These are phyloP conservation scores for Actinia tenebrosa DNA, from an alignment of 64 coral and sea anemone species.

Conservation along the genomic window DNA sequence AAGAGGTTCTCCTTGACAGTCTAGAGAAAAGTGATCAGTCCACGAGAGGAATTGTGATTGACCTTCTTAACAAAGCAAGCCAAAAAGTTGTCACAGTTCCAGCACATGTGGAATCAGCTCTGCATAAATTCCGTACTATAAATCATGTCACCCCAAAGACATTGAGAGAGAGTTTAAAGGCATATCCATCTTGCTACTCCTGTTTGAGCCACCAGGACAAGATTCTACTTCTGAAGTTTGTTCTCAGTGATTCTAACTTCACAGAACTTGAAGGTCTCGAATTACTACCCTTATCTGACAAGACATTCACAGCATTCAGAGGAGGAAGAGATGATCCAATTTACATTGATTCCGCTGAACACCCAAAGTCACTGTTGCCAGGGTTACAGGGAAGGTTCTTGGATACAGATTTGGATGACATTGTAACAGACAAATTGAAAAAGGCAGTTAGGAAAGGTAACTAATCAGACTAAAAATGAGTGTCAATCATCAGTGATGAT, in stretches of 20 bases:
- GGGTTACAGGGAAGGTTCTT: constrained; percentile 6
- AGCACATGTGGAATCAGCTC: constrained; percentile 34
- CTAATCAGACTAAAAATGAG: neutral
- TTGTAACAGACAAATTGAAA: neutral
- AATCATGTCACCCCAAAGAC: constrained; percentile 20
- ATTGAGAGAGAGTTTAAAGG: constrained; percentile 26
- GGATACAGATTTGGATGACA: constrained; percentile 3
- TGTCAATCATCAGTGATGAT: too few relatives aligned
- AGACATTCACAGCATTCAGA: neutral
- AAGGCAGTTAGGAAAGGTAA: neutral
- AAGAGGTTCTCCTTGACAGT: constrained; percentile 51
- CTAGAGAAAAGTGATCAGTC: neutral
- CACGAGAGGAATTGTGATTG: constrained; percentile 11
- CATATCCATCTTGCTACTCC: neutral
- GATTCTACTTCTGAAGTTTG: constrained; percentile 55
- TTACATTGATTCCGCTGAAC: constrained; percentile 22
- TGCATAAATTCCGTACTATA: neutral
- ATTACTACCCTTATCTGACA: too few relatives aligned
- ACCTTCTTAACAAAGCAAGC: constrained; percentile 22
- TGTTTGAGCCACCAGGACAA: constrained; percentile 12
- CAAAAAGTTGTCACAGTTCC: constrained; percentile 58
- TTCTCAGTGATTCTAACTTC: constrained; percentile 44
- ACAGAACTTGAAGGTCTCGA: neutral
- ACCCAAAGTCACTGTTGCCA: constrained; percentile 31
- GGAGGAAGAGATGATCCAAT: neutral